Conservation (phyloP, 2,888 invertebrate genomes). For the Drosophila ochracea region DNA sequence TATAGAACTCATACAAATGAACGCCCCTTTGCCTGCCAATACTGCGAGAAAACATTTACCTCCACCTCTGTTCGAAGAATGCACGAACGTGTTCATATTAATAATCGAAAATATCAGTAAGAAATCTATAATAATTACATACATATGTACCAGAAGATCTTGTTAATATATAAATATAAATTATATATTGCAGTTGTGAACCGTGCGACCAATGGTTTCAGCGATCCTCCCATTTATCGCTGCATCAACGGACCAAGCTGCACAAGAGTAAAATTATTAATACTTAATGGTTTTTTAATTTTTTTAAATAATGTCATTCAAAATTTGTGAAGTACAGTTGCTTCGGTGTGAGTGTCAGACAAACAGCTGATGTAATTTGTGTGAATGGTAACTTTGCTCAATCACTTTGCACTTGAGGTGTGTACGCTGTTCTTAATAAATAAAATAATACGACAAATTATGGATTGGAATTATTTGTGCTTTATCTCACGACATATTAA, state of each 20-base stretch:
- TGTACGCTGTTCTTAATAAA: constrained; percentile 40
- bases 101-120: constrained; percentile 58
- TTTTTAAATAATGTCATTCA: neutral
- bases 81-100: constrained; percentile 58
- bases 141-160: neutral
- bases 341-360: constrained; percentile 13
- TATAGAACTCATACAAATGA: constrained; percentile 62
- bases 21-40: constrained; percentile 59
- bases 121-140: neutral
- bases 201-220: constrained; percentile 61
- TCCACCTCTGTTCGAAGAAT: constrained; percentile 55
- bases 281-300: neutral
- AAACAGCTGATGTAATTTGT: constrained; percentile 37
- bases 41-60: constrained; percentile 59
- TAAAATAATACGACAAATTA: neutral
- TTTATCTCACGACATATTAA: neutral
- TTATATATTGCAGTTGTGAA: constrained; percentile 50
- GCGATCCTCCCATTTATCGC: constrained; percentile 53
- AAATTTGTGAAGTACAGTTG: neutral
- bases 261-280: constrained; percentile 40
- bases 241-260: constrained; percentile 53
- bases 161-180: neutral
- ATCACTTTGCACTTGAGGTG: constrained; percentile 10
- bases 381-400: constrained; percentile 37
- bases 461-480: neutral